A percentile compares a stretch with the other conserved stretches of the same genome.
phyloP scores from a whole-genome alignment of 2,888 invertebrate genomes.

The Pristionchus entomophagus region DNA sequence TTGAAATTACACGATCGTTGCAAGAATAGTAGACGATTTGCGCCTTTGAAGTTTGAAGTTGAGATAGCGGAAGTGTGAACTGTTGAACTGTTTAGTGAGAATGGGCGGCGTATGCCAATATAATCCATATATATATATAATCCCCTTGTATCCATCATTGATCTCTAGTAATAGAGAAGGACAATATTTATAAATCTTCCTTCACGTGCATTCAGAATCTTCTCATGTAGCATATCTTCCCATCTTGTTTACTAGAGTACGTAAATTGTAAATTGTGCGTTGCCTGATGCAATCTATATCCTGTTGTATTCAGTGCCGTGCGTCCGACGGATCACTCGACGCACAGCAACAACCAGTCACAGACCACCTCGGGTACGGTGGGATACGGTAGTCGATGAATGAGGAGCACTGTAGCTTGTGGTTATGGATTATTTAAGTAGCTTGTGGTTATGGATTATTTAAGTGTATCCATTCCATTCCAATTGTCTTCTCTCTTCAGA shows the following conservation, averaged over 20 bases:
- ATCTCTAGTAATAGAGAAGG: not conserved
- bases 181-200: not conserved
- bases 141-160: not conserved
- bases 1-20: not conserved
- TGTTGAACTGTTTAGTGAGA: conserved; percentile 2
- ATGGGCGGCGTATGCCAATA: not conserved
- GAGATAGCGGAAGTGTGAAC: not conserved
- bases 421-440: too few species aligned
- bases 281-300: not conserved
- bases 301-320: not conserved
- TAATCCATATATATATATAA: not conserved
- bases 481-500: not conserved
- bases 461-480: not conserved
- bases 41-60: not conserved
- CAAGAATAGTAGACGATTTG: not conserved
- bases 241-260: not conserved
- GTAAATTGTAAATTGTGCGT: not conserved
- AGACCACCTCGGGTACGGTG: not conserved
- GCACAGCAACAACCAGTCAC: conserved; percentile 25
- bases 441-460: too few species aligned
- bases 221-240: not conserved
- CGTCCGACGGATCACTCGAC: not conserved
- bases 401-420: too few species aligned
- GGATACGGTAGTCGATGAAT: too few species aligned
- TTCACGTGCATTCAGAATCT: not conserved